Evolutionary conservation across 2,888 invertebrate genomes (phyloP), one percentile per base, ranked within the genome.

Genomic region (Zhuqinia jingwanae): DNA sequence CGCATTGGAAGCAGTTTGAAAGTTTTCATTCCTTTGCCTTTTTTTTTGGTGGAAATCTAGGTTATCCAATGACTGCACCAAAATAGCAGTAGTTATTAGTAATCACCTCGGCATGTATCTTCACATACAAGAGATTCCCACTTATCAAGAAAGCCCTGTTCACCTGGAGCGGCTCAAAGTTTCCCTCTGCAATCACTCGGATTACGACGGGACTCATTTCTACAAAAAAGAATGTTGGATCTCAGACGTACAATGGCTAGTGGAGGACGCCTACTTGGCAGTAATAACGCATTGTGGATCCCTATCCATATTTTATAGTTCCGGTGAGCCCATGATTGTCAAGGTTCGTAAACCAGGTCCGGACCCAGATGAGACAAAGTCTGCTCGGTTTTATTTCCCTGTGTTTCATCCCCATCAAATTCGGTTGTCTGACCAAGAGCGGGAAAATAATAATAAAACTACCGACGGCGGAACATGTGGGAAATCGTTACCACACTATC

Each of bases 261-360:
- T 82, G 30, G 87, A 82, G 20, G 78, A 87, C n/a, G 77, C 70
- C 5, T 87, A 82, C 63, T 70, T 82, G 56, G 87, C 87, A 15
- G 70, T 65, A 22, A 77, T 82, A 20, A 87, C 82, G 10, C 20
- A 45, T 2, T 87, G 87, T 47, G 87, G 87, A 2, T 77, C 58
- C 11, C 78, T 87, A 3, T 70, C 82, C 10, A 76, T 84, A 50
- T 70, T 87, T 58, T 77, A 82, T 27, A 47, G 27, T 17, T 20
- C 81, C 15, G 82, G 87, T n/a, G 87, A 87, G n/a, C 70, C 82
- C 0, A 87, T 87, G 82, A 65, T 82, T 17, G 25, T 79, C 13
- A 78, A 85, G 42, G 73, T 78, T 10, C 25, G 70, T 8, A 70
- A 85, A 22, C 58, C 83, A 0, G 77, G 79, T 0, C 78, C 70